Conservation (phyloP, 2,888 invertebrate genomes). For the Chymomyza amoena region DNA sequence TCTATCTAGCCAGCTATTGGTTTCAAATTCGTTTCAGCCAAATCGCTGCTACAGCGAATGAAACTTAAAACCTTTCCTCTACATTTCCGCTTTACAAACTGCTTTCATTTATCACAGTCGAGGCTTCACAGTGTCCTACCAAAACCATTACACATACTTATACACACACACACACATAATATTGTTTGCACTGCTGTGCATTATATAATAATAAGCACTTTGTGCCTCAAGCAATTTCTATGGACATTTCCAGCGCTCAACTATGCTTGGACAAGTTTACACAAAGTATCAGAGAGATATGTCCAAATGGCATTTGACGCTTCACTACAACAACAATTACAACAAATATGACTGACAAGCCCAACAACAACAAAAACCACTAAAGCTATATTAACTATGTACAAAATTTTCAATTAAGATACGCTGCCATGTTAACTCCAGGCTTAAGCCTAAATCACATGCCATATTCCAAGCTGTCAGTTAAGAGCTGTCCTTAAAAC, state of each 20-base stretch:
- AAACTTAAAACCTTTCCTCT: background rate
- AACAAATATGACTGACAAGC: background rate
- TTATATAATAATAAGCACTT: constrained; percentile 3
- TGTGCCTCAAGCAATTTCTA: background rate
- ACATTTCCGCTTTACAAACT: too few species aligned
- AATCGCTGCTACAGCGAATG: background rate
- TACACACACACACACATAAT: background rate
- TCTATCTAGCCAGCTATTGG: too few species aligned
- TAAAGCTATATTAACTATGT: constrained; percentile 15
- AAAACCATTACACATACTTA: background rate
- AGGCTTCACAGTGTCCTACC: background rate
- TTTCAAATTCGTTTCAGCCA: background rate
- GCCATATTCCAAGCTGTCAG: background rate
- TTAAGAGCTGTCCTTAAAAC: background rate
- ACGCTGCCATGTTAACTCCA: constrained; percentile 27
- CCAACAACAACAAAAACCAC: constrained; percentile 12
- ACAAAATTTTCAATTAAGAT: constrained; percentile 58
- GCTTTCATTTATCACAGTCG: background rate
- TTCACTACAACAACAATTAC: constrained; percentile 2
- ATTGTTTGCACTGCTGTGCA: background rate
- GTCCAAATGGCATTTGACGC: background rate
- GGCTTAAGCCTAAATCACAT: constrained; percentile 45
- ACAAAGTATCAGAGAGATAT: background rate
- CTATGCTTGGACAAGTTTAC: background rate
- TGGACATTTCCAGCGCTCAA: background rate